Conservation (phyloP, 2,113 vertebrate species). For the Archilochus colubris region DNA sequence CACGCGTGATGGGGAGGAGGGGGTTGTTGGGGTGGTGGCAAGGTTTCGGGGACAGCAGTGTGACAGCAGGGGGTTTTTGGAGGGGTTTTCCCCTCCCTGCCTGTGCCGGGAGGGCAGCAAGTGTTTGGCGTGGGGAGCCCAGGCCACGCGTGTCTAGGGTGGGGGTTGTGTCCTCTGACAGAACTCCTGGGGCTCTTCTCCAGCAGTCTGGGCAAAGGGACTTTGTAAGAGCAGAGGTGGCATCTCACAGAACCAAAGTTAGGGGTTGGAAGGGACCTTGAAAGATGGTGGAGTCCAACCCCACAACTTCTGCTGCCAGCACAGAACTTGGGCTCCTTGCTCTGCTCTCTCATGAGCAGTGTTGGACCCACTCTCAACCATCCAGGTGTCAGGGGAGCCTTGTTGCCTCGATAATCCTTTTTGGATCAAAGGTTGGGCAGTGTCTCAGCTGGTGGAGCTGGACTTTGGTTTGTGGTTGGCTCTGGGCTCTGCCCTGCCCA, state of each 20-base stretch:
- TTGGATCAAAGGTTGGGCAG: not conserved
- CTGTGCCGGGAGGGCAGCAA: too few relatives aligned
- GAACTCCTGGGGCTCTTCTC: not conserved
- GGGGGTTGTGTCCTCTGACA: not conserved
- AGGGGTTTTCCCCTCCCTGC: too few relatives aligned
- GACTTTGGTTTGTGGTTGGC: slow-evolving; percentile 6
- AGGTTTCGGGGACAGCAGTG: fast-evolving
- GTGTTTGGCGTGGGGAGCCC: too few relatives aligned
- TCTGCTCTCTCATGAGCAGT: not conserved
- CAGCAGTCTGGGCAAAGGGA: not conserved
- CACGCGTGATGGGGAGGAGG: not conserved
- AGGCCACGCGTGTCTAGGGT: too few relatives aligned
- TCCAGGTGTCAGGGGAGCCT: not conserved
- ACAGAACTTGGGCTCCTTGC: not conserved
- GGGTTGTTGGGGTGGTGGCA: not conserved
- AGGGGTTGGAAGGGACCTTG: too few relatives aligned
- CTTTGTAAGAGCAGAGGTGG: not conserved
- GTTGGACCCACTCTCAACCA: not conserved
- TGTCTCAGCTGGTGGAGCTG: not conserved
- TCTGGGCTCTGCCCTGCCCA: not conserved
- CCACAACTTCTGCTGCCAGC: not conserved
- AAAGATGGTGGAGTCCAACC: too few relatives aligned
- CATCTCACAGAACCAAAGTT: not conserved
- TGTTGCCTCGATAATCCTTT: not conserved
- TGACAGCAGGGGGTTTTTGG: not conserved